Conservation (phyloP, 2,797 vertebrate genomes). For the Hydrolagus colliei region DNA sequence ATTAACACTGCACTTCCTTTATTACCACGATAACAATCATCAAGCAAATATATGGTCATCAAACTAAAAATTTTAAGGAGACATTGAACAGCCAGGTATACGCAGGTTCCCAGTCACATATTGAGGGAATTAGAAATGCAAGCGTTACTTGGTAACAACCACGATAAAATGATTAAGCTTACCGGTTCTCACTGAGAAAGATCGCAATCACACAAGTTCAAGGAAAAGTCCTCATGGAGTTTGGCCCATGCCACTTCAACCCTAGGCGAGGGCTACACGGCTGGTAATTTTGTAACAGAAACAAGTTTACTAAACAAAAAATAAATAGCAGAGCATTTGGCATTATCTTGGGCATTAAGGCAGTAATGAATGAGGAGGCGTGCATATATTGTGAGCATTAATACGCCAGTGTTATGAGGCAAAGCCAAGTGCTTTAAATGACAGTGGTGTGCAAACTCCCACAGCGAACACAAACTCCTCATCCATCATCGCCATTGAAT, state of each 20-base stretch:
- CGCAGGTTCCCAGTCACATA: background rate
- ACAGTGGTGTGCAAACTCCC: background rate
- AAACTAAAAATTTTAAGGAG: slow-evolving; percentile 4
- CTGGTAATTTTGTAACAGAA: background rate
- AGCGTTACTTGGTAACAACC: background rate
- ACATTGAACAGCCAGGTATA: background rate
- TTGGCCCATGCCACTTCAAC: too few species aligned
- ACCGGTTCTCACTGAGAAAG: background rate
- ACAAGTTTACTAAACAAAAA: slow-evolving; percentile 13
- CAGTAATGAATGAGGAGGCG: background rate
- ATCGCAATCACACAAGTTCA: slow-evolving; percentile 3
- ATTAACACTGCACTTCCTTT: background rate
- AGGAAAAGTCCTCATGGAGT: background rate
- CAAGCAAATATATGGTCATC: background rate
- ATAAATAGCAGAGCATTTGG: background rate
- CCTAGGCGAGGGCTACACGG: background rate
- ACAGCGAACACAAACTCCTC: slow-evolving; percentile 6
- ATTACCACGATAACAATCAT: slow-evolving; percentile 13
- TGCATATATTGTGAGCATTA: background rate
- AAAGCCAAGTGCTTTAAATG: background rate
- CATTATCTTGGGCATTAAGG: background rate
- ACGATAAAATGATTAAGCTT: background rate
- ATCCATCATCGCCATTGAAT: slow-evolving; percentile 12
- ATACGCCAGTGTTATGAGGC: background rate
- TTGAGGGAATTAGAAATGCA: slow-evolving; percentile 8